Percentiles rank a stretch among this genome's conserved stretches.
These are phyloP conservation scores for Thereuonema tuberculata DNA, from an alignment of 1,140 invertebrate species.

Conservation along the genomic window DNA sequence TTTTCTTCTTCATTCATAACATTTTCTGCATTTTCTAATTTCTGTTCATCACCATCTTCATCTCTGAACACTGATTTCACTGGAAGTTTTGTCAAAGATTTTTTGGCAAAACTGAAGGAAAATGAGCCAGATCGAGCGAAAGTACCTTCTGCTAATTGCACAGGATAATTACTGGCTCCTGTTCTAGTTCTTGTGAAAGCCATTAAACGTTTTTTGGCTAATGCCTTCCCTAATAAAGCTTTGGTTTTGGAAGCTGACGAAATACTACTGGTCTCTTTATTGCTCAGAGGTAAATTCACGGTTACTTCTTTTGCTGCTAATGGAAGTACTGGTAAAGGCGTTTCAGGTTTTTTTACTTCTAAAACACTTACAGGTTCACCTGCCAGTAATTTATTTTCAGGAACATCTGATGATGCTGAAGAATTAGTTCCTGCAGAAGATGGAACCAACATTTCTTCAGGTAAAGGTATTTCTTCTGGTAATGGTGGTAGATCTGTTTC, in stretches of 20 bases:
- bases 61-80: slow-evolving; percentile 10
- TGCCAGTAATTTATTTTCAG: too few species aligned
- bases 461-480: neutral
- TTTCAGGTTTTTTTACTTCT: too few species aligned
- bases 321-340: too few species aligned
- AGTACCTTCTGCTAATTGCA: neutral
- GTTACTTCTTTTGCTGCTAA: too few species aligned
- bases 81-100: slow-evolving; percentile 11
- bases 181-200: slow-evolving; percentile 15
- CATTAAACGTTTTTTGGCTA: slow-evolving; percentile 16
- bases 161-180: neutral
- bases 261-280: too few species aligned
- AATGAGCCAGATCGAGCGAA: slow-evolving; percentile 10
- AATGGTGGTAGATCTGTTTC: neutral
- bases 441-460: too few species aligned
- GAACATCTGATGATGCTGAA: too few species aligned
- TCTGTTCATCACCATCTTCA: slow-evolving; percentile 13
- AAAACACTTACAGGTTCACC: too few species aligned
- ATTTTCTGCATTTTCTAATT: too few species aligned
- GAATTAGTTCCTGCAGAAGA: too few species aligned
- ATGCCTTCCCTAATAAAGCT: slow-evolving; percentile 16
- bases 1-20: neutral
- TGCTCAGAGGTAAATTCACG: too few species aligned
- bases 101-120: slow-evolving; percentile 18
- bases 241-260: slow-evolving; percentile 12